These are phyloP conservation scores for Ganaspis brasiliensis DNA, from an alignment of 2,888 invertebrate genomes.

Conservation along the genomic window DNA sequence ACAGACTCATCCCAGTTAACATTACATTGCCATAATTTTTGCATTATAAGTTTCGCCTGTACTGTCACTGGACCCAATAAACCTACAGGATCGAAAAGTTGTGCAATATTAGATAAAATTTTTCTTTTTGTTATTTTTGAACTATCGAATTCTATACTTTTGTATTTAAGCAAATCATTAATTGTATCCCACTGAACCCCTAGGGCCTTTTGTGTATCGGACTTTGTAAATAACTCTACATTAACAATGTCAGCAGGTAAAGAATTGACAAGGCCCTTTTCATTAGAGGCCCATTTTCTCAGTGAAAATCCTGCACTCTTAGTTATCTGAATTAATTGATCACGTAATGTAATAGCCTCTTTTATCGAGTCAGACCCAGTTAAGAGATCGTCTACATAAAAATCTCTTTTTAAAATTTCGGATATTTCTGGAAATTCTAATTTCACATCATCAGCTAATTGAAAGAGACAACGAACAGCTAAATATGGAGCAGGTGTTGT, in stretches of 20 bases:
- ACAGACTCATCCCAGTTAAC: conserved; percentile 59
- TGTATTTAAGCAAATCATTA: background rate
- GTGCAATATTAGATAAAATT: conserved; percentile 16
- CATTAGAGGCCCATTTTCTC: conserved; percentile 29
- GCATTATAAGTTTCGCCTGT: conserved; percentile 53
- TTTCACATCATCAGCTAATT: background rate
- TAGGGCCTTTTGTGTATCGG: background rate
- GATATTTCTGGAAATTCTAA: background rate
- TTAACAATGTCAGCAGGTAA: background rate
- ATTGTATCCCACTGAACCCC: background rate
- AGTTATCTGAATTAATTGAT: conserved; percentile 49
- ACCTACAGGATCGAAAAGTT: conserved; percentile 36
- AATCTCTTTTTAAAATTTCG: background rate
- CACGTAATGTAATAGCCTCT: conserved; percentile 53
- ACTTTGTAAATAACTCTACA: background rate
- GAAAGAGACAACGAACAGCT: background rate
- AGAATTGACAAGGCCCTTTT: background rate
- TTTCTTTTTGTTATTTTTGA: conserved; percentile 17
- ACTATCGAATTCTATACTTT: background rate
- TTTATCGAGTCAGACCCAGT: background rate
- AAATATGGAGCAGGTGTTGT: background rate
- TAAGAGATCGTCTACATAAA: background rate
- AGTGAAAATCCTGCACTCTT: conserved; percentile 13
- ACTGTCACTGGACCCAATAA: conserved; percentile 56
- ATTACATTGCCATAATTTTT: conserved; percentile 53